Conservation (phyloP, 2,797 vertebrate genomes). For the Poeciliopsis paucimaculata region DNA sequence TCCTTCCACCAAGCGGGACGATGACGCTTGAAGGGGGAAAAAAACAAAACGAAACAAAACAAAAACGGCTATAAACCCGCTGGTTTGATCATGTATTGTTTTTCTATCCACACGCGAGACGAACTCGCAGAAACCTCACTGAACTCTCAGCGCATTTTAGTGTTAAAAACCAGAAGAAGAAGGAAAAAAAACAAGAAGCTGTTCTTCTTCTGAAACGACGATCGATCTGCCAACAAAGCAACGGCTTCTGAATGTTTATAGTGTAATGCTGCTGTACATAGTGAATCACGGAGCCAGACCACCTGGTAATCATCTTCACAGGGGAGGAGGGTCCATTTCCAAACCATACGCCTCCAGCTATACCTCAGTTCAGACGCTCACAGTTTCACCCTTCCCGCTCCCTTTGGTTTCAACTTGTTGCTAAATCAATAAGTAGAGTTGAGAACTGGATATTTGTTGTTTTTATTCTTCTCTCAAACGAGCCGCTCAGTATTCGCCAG, state of each 20-base stretch:
- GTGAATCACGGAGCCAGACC: constrained; percentile 82
- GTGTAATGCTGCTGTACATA: constrained; percentile 97
- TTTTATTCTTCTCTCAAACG: background rate
- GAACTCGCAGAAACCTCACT: constrained; percentile 67
- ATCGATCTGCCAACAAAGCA: constrained; percentile 96
- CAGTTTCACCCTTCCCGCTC: constrained; percentile 14
- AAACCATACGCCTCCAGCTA: constrained; percentile 95
- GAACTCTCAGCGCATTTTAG: constrained; percentile 88
- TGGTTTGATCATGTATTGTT: constrained; percentile 66
- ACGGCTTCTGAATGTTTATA: constrained; percentile 99
- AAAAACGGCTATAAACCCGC: background rate
- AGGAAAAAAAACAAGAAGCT: constrained; percentile 78
- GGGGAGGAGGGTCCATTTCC: constrained; percentile 85
- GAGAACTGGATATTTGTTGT: constrained; percentile 31
- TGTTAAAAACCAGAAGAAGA: constrained; percentile 79
- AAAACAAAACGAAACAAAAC: background rate
- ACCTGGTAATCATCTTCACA: constrained; percentile 81
- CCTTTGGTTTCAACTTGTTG: constrained; percentile 31
- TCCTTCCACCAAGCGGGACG: constrained; percentile 24
- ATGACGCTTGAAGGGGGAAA: constrained; percentile 7
- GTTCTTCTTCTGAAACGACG: constrained; percentile 86
- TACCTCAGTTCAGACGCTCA: constrained; percentile 93
- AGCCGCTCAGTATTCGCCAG: constrained; percentile 42
- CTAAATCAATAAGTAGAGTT: constrained; percentile 47
- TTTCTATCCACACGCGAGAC: constrained; percentile 58